Evolutionary conservation across 2,888 invertebrate genomes (phyloP).

Genomic region (Thecophora atra): DNA sequence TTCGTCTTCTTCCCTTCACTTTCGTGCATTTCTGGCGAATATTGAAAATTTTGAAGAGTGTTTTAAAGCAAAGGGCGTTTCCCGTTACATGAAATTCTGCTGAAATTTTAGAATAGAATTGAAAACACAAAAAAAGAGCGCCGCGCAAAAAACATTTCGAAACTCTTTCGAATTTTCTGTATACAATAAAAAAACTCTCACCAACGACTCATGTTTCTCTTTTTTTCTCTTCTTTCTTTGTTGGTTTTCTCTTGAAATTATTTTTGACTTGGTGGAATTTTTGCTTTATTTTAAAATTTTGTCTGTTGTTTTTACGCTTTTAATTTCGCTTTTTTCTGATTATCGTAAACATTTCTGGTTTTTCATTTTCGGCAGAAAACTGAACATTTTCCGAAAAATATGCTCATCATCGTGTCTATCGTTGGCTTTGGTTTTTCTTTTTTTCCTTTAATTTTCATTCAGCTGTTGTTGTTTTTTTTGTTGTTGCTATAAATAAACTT

Average conservation of each 20-base stretch:
- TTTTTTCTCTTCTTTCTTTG: background rate
- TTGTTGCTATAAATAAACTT: background rate
- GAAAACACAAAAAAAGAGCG: background rate
- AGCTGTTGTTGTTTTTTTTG: background rate
- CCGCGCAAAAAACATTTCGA: background rate
- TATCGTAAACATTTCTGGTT: constrained; percentile 13
- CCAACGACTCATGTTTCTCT: background rate
- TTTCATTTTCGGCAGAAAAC: constrained; percentile 21
- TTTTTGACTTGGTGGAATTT: background rate
- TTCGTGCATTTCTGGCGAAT: too few species aligned
- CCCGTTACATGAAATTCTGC: constrained; percentile 5
- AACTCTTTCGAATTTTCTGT: background rate
- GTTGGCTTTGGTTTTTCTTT: too few species aligned
- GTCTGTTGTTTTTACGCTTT: background rate
- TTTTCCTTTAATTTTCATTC: too few species aligned
- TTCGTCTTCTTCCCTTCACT: too few species aligned
- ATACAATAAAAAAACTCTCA: background rate
- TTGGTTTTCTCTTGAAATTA: background rate
- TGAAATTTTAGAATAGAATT: background rate
- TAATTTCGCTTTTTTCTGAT: background rate
- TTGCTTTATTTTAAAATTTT: background rate
- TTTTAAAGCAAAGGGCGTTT: constrained; percentile 4
- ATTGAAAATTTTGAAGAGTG: background rate
- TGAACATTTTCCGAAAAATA: background rate
- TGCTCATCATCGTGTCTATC: too few species aligned